Evolutionary conservation across 2,797 vertebrate genomes (phyloP).

Genomic region (Falco columbarius): DNA sequence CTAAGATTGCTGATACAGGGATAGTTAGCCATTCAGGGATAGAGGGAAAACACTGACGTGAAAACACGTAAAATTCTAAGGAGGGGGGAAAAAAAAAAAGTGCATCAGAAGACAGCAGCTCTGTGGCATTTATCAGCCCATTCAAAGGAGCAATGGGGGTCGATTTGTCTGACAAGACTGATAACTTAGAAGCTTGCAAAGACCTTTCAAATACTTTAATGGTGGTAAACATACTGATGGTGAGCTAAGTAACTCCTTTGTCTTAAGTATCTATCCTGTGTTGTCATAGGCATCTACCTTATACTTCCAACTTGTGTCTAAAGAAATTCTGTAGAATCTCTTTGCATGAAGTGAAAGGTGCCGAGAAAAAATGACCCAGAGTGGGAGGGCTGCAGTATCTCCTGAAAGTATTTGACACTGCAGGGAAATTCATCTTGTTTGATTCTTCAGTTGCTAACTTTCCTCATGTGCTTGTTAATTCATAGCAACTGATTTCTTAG

Average conservation of each 20-base stretch:
- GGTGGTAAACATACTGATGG: background rate
- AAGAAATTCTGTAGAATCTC: background rate
- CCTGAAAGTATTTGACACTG: background rate
- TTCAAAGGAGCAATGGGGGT: background rate
- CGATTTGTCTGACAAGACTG: fast-evolving
- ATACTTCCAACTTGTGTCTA: background rate
- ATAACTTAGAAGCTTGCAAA: background rate
- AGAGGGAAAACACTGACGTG: background rate
- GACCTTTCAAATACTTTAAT: background rate
- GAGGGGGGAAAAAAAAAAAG: too few species aligned
- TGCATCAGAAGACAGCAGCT: background rate
- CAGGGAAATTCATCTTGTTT: background rate
- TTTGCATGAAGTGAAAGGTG: background rate
- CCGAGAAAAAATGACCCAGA: background rate
- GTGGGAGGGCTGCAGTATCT: background rate
- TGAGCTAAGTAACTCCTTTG: background rate
- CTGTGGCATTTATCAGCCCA: background rate
- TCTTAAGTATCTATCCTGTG: background rate
- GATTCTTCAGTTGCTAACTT: background rate
- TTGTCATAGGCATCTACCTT: background rate
- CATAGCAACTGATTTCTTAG: background rate
- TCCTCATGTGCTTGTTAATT: background rate
- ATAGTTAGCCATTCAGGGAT: background rate
- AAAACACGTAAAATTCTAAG: background rate
- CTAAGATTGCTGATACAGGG: background rate